Evolutionary conservation across 1,140 invertebrate species (phyloP).

Genomic region (Habropoda laboriosa): DNA sequence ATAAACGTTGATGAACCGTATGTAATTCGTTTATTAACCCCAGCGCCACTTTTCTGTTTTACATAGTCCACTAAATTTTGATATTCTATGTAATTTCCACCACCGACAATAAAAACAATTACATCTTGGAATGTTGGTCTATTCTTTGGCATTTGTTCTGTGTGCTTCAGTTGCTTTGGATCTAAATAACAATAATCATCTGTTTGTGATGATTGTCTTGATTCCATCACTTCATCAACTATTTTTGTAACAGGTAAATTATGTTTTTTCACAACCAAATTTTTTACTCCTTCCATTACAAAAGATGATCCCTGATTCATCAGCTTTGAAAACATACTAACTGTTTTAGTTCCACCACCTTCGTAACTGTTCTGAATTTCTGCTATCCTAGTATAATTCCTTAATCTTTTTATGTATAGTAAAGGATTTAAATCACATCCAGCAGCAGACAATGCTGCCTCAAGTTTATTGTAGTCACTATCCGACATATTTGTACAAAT

Average conservation of each 20-base stretch:
- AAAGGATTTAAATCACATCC: conserved; percentile 93
- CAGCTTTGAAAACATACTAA: conserved; percentile 99
- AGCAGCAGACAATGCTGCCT: conserved; percentile 88
- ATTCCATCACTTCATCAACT: conserved; percentile 95
- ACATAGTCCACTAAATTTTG: conserved; percentile 98
- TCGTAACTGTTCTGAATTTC: conserved; percentile 88
- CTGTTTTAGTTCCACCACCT: conserved; percentile 97
- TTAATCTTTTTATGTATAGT: conserved; percentile 95
- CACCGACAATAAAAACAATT: conserved; percentile 98
- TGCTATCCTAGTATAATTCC: conserved; percentile 91
- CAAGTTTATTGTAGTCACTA: conserved; percentile 91
- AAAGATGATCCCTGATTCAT: conserved; percentile 98
- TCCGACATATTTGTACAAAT: conserved; percentile 93
- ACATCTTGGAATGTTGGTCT: conserved; percentile 91
- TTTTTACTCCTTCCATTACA: conserved; percentile 99
- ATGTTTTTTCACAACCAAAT: conserved; percentile 98
- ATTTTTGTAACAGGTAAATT: conserved; percentile 96
- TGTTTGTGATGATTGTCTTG: conserved; percentile 88
- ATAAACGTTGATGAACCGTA: conserved; percentile 97
- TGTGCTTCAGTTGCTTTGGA: conserved; percentile 92
- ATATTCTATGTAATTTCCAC: conserved; percentile 99
- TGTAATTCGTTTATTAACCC: conserved; percentile 90
- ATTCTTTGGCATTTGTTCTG: conserved; percentile 86
- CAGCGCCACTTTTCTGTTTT: conserved; percentile 90
- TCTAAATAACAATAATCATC: conserved; percentile 96